phyloP scores from a whole-genome alignment of 2,888 invertebrate species.

The Xanthostigma xanthostigma region DNA sequence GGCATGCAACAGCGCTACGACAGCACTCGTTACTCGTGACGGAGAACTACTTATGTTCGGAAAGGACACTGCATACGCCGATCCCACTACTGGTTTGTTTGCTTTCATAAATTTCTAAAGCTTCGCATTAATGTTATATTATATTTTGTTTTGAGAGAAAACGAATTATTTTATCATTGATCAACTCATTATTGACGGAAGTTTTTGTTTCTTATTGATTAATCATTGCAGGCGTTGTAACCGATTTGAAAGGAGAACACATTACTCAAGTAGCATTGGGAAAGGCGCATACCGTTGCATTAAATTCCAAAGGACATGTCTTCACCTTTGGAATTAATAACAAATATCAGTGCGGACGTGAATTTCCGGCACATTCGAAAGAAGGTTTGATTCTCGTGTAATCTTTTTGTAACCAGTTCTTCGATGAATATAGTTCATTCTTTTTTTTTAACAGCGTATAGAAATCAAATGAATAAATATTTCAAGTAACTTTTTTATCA shows the following conservation, averaged over 20 bases:
- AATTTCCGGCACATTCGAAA: conserved; percentile 46
- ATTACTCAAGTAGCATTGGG: conserved; percentile 65
- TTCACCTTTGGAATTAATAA: conserved; percentile 96
- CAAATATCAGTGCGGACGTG: conserved; percentile 92
- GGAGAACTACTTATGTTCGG: conserved; percentile 89
- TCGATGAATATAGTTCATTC: too few species aligned
- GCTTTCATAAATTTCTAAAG: too few species aligned
- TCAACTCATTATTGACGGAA: too few species aligned
- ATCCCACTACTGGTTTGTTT: conserved; percentile 40
- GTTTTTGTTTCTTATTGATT: background rate
- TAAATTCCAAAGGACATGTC: conserved; percentile 77
- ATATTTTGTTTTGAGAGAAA: too few species aligned
- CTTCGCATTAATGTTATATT: too few species aligned
- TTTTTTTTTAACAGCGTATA: too few species aligned
- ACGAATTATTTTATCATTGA: too few species aligned
- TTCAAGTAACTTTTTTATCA: too few species aligned
- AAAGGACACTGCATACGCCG: conserved; percentile 79
- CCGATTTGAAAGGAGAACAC: conserved; percentile 26
- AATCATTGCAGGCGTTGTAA: conserved; percentile 21
- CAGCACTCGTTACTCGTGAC: conserved; percentile 79
- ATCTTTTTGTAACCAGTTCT: background rate
- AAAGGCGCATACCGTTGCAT: conserved; percentile 87
- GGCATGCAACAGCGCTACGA: conserved; percentile 90
- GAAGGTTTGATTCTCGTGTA: conserved; percentile 32
- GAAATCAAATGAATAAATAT: too few species aligned